Base-by-base conservation (phyloP, 2,113 vertebrate species). In the Vidua chalybeata region DNA sequence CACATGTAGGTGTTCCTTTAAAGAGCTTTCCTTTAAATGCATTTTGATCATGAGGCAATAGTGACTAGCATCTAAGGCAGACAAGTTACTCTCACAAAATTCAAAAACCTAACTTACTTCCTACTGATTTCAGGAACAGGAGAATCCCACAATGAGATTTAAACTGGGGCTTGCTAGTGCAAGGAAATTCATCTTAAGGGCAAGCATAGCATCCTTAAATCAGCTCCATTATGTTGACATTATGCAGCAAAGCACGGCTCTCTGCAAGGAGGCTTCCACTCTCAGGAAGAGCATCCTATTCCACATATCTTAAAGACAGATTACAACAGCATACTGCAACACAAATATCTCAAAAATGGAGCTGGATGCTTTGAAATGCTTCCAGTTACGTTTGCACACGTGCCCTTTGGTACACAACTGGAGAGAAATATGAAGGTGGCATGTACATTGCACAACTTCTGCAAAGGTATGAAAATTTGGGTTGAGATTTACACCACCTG, bases 11-110 rank as follows among this genome's bases (percentile, higher is more conserved):
- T 62, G 28, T 56, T 55, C 43, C 85, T 86, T 94, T 85, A 76
- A 94, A 93, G 80, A 94, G 93, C 45, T 62, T n/a, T n/a, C n/a
- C n/a, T n/a, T n/a, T n/a, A n/a, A n/a, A n/a, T 93, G 77, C 75
- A 74, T 93, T 95, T 97, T 89, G 49, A 81, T 39, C 48, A 54
- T 16, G 46, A 97, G 73, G 49, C 74, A 81, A 66, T 83, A 68
- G 21, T 46, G 51, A 88, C 76, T 68, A 64, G 37, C 6, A 9
- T 77, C 74, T 52, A 95, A 68, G n/a, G 33, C 77, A 58, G 72
- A 92, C 48, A 79, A 58, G 61, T 41, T 64, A n/a, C 55, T 66
- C 54, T 84, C 68, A 59, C 33, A 88, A 73, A 74, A 63, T 71
- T 96, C 82, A 72, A 69, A 83, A 86, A 62, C 20, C 30, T 78